These are phyloP conservation scores for Ceriagrion tenellum DNA, from an alignment of 2,888 invertebrate genomes.

Conservation along the genomic window DNA sequence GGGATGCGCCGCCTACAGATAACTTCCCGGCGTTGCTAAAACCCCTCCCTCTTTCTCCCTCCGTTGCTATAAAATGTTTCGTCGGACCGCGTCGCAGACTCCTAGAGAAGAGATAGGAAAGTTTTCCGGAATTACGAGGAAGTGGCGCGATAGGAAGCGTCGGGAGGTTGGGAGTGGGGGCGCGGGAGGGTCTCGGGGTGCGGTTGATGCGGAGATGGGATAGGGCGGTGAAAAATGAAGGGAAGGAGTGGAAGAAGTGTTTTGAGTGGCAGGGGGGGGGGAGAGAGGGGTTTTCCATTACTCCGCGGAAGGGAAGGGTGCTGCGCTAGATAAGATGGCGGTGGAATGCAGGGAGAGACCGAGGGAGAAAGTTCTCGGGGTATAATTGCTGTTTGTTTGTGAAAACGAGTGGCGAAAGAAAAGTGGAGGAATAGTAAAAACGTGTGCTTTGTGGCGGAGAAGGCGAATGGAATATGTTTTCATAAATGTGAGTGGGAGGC, in stretches of 20 bases:
- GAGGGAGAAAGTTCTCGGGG: neutral
- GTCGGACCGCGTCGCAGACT: neutral
- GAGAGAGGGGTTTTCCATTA: neutral
- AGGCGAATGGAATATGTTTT: neutral
- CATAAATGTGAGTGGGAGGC: neutral
- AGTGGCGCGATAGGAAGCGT: neutral
- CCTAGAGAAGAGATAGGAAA: slow-evolving; percentile 9
- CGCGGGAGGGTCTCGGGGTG: neutral
- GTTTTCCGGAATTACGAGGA: neutral
- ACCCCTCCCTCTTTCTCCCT: neutral
- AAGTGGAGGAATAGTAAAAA: neutral
- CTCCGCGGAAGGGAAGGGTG: neutral
- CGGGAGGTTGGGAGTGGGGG: neutral
- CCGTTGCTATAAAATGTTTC: neutral
- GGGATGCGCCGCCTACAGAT: neutral
- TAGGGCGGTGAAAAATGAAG: neutral
- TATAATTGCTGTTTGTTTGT: neutral
- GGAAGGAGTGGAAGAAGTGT: neutral
- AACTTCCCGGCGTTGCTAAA: neutral
- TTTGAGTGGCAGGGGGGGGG: too few relatives aligned
- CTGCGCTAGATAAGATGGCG: neutral
- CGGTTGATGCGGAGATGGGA: slow-evolving; percentile 1
- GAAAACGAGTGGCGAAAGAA: neutral
- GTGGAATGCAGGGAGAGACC: neutral
- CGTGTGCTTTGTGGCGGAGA: neutral